These are phyloP conservation scores for Rhingia campestris DNA, from an alignment of 2,888 invertebrate species.

Conservation along the genomic window DNA sequence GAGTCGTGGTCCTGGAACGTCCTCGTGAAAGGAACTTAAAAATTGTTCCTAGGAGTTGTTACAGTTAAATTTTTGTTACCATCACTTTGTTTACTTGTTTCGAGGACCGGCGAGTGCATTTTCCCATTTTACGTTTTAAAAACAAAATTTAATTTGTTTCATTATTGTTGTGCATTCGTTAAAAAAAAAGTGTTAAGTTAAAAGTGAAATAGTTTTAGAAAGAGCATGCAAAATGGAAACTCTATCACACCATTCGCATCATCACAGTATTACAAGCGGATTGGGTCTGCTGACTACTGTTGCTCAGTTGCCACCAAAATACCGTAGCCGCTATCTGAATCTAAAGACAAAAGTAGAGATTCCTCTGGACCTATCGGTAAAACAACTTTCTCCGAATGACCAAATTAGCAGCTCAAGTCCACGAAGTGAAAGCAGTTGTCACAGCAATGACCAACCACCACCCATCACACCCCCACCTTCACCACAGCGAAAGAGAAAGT, in stretches of 20 bases:
- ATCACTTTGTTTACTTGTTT: conserved; percentile 19
- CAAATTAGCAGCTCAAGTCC: conserved; percentile 58
- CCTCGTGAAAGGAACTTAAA: conserved; percentile 49
- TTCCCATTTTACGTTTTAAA: conserved; percentile 6
- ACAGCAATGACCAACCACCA: conserved; percentile 79
- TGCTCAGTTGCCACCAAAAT: conserved; percentile 82
- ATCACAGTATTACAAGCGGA: conserved; percentile 79
- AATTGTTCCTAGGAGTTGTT: conserved; percentile 55
- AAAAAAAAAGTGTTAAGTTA: conserved; percentile 3
- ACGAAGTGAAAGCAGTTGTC: conserved; percentile 24
- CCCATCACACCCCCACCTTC: conserved; percentile 92
- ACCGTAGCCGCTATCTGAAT: conserved; percentile 82
- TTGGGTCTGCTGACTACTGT: conserved; percentile 82
- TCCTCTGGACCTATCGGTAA: conserved; percentile 90
- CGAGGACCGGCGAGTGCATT: conserved; percentile 10
- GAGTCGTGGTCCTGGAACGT: conserved; percentile 81
- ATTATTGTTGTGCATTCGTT: conserved; percentile 1
- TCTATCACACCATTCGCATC: conserved; percentile 56
- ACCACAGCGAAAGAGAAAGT: conserved; percentile 84
- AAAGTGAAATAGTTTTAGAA: neutral
- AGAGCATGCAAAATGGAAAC: conserved; percentile 45
- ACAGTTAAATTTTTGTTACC: conserved; percentile 7
- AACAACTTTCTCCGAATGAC: conserved; percentile 80
- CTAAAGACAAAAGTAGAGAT: conserved; percentile 81
- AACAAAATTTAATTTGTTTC: neutral